Base-by-base conservation (phyloP, 2,797 vertebrate genomes). In the Adelosebastes latens region DNA sequence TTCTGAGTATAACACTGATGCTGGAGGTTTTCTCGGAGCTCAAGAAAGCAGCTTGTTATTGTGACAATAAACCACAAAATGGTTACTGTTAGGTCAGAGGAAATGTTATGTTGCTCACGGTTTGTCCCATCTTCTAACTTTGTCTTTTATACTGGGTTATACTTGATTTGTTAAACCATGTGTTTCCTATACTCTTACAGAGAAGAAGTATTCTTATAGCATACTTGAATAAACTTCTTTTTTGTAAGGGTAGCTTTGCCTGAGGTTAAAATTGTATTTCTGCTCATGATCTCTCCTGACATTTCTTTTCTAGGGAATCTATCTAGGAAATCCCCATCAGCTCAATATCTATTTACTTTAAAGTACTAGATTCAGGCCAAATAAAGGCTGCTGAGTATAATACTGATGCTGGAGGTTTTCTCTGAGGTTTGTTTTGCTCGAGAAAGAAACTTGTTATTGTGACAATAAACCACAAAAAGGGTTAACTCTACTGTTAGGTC, bases 361-460 rank as follows among this genome's bases (percentile, higher is more conserved):
- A 46, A 46, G 7, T 3, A 46, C 42, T 46, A 18, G 42, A 46
- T 46, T 46, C 42, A 46, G 42, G 42, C 42, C 16, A 46, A 46
- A 46, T 46, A 46, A 46, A 46, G 42, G 42, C 42, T 46, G 16
- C 42, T 18, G 16, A 46, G 42, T 46, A 18, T 18, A 18, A 46
- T 7, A 46, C 42, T 46, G 42, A 46, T 18, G 42, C 42, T 18
- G 16, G 16, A 46, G 42, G 42, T 18, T 46, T n/a, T 52, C 49
- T 20, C 82, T 49, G 91, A 92, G 89, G 62, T 81, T 87, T 77
- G 75, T 90, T 89, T 75, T 24, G 13, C 42, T 61, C 29, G 7
- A 82, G 62, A 89, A 87, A 88, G 82, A 72, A 85, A 84, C 32
- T 83, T 88, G 84, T 89, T 88, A 69, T 88, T 86, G 76, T 85